These are phyloP conservation scores for Hyles lineata DNA, from an alignment of 2,888 invertebrate species.

Conservation along the genomic window DNA sequence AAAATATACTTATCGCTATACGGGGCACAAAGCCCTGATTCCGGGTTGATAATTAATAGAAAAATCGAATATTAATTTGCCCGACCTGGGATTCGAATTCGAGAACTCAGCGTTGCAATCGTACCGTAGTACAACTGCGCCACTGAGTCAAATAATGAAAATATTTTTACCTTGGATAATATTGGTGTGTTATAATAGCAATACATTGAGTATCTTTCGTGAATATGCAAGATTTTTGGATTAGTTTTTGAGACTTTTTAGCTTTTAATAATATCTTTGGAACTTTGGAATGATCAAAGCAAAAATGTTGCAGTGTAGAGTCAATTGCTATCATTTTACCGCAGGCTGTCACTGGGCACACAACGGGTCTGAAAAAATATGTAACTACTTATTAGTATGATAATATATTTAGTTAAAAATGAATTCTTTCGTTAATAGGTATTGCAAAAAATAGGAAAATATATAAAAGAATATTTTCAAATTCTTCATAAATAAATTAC, in stretches of 20 bases:
- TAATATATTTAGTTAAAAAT: too few relatives aligned
- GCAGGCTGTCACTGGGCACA: slow-evolving; percentile 81
- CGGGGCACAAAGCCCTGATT: too few relatives aligned
- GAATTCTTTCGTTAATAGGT: too few relatives aligned
- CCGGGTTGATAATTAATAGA: too few relatives aligned
- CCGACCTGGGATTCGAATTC: too few relatives aligned
- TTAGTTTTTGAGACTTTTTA: slow-evolving; percentile 34
- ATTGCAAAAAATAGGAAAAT: background rate
- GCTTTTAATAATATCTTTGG: slow-evolving; percentile 49
- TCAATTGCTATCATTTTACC: slow-evolving; percentile 81
- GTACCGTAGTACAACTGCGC: too few relatives aligned
- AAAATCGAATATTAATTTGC: too few relatives aligned
- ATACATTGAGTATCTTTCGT: slow-evolving; percentile 9
- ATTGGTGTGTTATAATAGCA: background rate
- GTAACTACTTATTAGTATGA: too few relatives aligned
- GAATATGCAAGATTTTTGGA: slow-evolving; percentile 33
- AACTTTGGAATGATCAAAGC: slow-evolving; percentile 83
- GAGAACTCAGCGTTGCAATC: too few relatives aligned
- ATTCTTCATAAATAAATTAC: background rate
- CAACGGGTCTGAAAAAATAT: slow-evolving; percentile 46
- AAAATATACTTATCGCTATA: too few relatives aligned
- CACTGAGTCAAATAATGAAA: background rate
- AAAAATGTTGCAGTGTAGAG: slow-evolving; percentile 81
- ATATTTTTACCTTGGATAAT: background rate
- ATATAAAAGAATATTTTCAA: background rate